Percentiles rank a stretch among this genome's conserved stretches.
Conservation (phyloP, 1,140 invertebrate genomes). For the Lethocerus indicus region DNA sequence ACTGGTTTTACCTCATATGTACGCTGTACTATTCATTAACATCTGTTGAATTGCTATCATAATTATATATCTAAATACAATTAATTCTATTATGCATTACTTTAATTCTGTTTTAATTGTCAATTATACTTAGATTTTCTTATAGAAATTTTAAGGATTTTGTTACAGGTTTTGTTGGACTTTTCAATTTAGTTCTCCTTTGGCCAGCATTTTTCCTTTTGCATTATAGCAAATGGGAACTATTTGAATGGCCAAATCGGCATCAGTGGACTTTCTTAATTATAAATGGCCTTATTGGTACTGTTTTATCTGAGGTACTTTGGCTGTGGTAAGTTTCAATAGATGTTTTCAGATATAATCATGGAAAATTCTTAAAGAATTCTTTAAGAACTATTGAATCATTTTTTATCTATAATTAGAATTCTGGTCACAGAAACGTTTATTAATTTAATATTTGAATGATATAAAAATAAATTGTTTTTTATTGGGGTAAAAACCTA, state of each 20-base stretch:
- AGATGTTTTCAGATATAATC: background rate
- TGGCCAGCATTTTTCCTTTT: slow-evolving; percentile 78
- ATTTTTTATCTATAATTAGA: background rate
- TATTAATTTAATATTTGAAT: background rate
- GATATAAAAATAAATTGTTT: background rate
- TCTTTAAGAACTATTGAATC: background rate
- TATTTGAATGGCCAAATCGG: slow-evolving; percentile 62
- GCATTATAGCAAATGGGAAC: slow-evolving; percentile 57
- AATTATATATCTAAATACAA: too few species aligned
- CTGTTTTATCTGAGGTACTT: slow-evolving; percentile 66
- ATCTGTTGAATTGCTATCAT: too few species aligned
- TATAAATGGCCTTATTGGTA: slow-evolving; percentile 73
- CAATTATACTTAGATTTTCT: background rate
- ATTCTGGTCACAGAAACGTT: background rate
- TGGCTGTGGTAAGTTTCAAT: slow-evolving; percentile 72
- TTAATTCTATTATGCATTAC: too few species aligned
- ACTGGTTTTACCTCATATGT: too few species aligned
- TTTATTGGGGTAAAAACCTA: slow-evolving; percentile 4
- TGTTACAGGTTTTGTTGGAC: slow-evolving; percentile 61
- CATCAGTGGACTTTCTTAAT: slow-evolving; percentile 61
- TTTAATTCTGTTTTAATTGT: too few species aligned
- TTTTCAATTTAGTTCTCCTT: slow-evolving; percentile 61
- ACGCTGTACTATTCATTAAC: too few species aligned
- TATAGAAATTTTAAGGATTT: slow-evolving; percentile 1
- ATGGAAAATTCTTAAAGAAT: background rate